These are phyloP conservation scores for Scartelaos histophorus DNA, from an alignment of 2,113 vertebrate genomes.

Conservation along the genomic window DNA sequence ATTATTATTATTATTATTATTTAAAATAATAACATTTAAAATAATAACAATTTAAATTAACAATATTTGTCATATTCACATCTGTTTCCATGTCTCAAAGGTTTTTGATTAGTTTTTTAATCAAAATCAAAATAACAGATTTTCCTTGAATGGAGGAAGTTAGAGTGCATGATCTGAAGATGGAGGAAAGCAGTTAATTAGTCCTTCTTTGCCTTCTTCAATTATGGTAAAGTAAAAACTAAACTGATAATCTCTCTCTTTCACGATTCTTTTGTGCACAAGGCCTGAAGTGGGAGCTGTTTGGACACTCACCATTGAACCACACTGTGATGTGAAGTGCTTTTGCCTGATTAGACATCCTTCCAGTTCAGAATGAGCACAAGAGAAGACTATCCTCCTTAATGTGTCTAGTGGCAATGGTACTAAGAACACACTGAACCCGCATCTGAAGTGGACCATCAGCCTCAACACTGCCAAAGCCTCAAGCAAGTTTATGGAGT, in stretches of 20 bases:
- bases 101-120: not conserved
- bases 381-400: not conserved
- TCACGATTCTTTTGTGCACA: not conserved
- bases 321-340: slow-evolving; percentile 36
- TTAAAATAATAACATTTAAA: too few relatives aligned
- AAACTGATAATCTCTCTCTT: not conserved
- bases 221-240: slow-evolving; percentile 8
- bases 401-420: slow-evolving; percentile 21
- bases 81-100: not conserved
- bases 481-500: slow-evolving; percentile 47
- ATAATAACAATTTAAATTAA: too few relatives aligned
- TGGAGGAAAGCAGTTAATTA: not conserved
- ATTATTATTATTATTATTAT: too few relatives aligned
- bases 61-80: too few relatives aligned
- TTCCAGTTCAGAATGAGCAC: slow-evolving; percentile 30
- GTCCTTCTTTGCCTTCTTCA: not conserved
- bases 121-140: not conserved
- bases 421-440: slow-evolving; percentile 25
- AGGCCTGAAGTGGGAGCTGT: slow-evolving; percentile 23
- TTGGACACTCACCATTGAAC: slow-evolving; percentile 26
- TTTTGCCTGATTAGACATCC: slow-evolving; percentile 42
- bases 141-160: not conserved
- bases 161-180: not conserved
- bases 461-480: slow-evolving; percentile 25
- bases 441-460: slow-evolving; percentile 19